Evolutionary conservation across 2,113 vertebrate genomes (phyloP).

Genomic region (Cryptotis parvus): DNA sequence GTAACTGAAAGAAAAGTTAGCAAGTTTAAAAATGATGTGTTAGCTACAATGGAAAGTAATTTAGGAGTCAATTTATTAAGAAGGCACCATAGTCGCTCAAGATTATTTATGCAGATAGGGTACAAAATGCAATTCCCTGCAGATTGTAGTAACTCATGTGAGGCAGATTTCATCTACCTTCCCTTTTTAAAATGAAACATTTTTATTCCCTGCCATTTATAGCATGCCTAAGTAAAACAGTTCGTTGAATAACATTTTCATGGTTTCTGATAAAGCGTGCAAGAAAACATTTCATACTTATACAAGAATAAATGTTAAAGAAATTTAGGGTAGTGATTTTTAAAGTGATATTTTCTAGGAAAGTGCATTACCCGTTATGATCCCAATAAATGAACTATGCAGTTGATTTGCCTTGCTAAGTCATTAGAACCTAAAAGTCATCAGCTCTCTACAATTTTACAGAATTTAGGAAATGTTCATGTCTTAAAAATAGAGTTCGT

Average conservation of each 20-base stretch:
- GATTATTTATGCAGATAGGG: constrained; percentile 57
- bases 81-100: constrained; percentile 47
- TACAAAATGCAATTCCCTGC: constrained; percentile 46
- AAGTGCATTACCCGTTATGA: not conserved
- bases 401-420: not conserved
- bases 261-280: constrained; percentile 49
- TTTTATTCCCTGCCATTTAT: constrained; percentile 60
- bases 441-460: not conserved
- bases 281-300: constrained; percentile 43
- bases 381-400: not conserved
- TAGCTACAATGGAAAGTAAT: constrained; percentile 68
- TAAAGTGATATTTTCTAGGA: not conserved
- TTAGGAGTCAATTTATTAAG: constrained; percentile 77
- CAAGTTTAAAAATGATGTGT: constrained; percentile 61
- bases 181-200: constrained; percentile 57
- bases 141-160: constrained; percentile 42
- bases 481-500: not conserved
- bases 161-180: constrained; percentile 52
- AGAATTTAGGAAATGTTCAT: constrained; percentile 4
- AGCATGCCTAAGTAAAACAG: constrained; percentile 61
- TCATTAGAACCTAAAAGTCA: not conserved
- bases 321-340: constrained; percentile 3
- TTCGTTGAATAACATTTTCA: constrained; percentile 58
- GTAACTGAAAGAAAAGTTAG: constrained; percentile 60
- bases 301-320: constrained; percentile 33